These are phyloP conservation scores for Aplocera efformata DNA, from an alignment of 2,888 invertebrate species.

Conservation along the genomic window DNA sequence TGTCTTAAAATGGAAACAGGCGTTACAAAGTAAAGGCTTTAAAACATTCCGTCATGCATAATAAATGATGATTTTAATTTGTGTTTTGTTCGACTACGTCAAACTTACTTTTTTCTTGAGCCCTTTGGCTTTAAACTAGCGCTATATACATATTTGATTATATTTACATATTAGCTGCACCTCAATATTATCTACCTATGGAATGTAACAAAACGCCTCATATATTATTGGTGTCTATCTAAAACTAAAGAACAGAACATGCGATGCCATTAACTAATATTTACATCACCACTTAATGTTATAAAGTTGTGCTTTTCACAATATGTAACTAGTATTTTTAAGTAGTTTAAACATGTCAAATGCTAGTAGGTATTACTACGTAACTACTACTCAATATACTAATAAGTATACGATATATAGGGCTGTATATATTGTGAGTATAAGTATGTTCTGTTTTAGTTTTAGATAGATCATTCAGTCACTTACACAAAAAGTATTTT, in stretches of 20 bases:
- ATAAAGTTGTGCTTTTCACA: neutral
- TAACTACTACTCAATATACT: slow-evolving; percentile 1
- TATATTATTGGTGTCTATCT: slow-evolving; percentile 45
- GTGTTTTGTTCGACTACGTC: slow-evolving; percentile 38
- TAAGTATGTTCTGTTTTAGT: slow-evolving; percentile 24
- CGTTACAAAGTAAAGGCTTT: too few species aligned
- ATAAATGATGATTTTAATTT: slow-evolving; percentile 26
- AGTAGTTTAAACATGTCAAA: neutral
- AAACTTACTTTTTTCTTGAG: slow-evolving; percentile 36
- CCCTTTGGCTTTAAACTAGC: slow-evolving; percentile 43
- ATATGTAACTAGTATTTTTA: neutral
- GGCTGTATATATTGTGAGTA: too few species aligned
- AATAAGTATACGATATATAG: too few species aligned
- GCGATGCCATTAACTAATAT: slow-evolving; percentile 5
- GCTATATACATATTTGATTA: slow-evolving; percentile 65
- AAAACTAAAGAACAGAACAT: slow-evolving; percentile 51
- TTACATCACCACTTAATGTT: slow-evolving; percentile 5
- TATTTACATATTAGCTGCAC: slow-evolving; percentile 69
- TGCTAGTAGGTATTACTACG: neutral
- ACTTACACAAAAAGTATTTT: slow-evolving; percentile 18
- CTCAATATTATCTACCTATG: slow-evolving; percentile 55
- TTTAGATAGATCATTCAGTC: slow-evolving; percentile 16
- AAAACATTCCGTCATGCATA: slow-evolving; percentile 14
- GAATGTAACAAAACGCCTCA: slow-evolving; percentile 61
- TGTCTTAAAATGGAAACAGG: too few species aligned